A percentile compares a stretch with the other conserved stretches of the same genome.
These are phyloP conservation scores for Hormiphora californensis DNA, from an alignment of 37 sponge, comb jelly and placozoan species.

Conservation along the genomic window DNA sequence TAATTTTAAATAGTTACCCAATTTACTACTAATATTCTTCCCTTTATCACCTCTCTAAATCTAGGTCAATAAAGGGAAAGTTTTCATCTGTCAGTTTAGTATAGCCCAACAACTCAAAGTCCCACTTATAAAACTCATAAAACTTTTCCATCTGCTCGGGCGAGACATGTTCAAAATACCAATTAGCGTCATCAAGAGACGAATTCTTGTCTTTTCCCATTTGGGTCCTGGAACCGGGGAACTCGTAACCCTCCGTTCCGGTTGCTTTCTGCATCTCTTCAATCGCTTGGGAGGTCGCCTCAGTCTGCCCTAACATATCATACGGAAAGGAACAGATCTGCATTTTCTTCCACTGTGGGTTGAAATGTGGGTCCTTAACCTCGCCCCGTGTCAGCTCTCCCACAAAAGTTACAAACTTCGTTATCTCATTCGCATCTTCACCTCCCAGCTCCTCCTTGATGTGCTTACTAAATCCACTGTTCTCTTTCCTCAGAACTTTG, in stretches of 20 bases:
- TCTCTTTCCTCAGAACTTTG: slow-evolving; percentile 4
- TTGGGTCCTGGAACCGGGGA: slow-evolving; percentile 23
- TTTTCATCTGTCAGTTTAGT: background rate
- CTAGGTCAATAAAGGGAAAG: slow-evolving; percentile 25
- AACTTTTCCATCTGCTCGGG: background rate
- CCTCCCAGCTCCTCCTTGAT: background rate
- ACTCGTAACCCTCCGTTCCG: background rate
- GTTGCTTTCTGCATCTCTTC: background rate
- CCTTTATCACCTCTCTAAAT: too few relatives aligned
- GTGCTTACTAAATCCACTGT: background rate
- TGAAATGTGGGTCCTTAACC: background rate
- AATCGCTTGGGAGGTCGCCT: background rate
- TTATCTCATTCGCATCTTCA: background rate
- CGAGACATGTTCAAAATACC: background rate
- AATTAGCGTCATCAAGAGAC: background rate
- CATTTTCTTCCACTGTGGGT: slow-evolving; percentile 44
- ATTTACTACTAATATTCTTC: too few relatives aligned
- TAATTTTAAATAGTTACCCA: too few relatives aligned
- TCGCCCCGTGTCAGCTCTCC: background rate
- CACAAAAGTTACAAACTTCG: background rate
- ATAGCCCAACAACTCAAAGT: slow-evolving; percentile 30
- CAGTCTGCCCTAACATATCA: slow-evolving; percentile 18
- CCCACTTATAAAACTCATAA: slow-evolving; percentile 26
- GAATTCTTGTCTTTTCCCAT: background rate
- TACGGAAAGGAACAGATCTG: slow-evolving; percentile 24